Percentiles rank a stretch among this genome's conserved stretches.
These are phyloP conservation scores for Triplophysa bombifrons DNA, from an alignment of 2,797 vertebrate species.

Conservation along the genomic window DNA sequence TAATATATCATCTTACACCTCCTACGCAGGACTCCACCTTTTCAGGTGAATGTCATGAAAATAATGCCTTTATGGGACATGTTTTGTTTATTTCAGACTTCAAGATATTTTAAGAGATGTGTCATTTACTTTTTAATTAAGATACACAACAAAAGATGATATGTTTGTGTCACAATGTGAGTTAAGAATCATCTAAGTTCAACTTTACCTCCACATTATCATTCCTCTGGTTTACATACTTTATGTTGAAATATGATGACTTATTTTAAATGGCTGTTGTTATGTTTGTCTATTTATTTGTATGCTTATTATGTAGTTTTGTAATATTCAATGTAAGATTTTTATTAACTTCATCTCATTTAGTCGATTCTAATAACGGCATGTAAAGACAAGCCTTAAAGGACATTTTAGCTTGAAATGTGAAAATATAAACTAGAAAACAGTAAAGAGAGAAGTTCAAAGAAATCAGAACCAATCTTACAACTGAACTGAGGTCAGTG, in stretches of 20 bases:
- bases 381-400: neutral
- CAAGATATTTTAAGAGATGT: too few relatives aligned
- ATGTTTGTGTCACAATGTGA: neutral
- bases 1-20: neutral
- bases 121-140: neutral
- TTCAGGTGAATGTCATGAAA: slow-evolving; percentile 1
- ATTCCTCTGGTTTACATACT: slow-evolving; percentile 20
- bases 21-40: slow-evolving; percentile 10
- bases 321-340: neutral
- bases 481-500: slow-evolving; percentile 16
- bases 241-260: neutral
- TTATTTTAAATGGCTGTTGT: neutral
- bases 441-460: neutral
- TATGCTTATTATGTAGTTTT: slow-evolving; percentile 16
- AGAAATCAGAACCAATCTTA: neutral
- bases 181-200: neutral
- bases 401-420: neutral
- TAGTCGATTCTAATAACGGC: neutral
- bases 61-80: slow-evolving; percentile 33
- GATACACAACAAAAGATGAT: neutral
- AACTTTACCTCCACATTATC: slow-evolving; percentile 1
- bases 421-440: neutral
- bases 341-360: neutral
- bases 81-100: neutral
- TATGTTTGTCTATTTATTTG: slow-evolving; percentile 32